Evolutionary conservation across 1,140 invertebrate species (phyloP).

Genomic region (Drosophila jambulina): DNA sequence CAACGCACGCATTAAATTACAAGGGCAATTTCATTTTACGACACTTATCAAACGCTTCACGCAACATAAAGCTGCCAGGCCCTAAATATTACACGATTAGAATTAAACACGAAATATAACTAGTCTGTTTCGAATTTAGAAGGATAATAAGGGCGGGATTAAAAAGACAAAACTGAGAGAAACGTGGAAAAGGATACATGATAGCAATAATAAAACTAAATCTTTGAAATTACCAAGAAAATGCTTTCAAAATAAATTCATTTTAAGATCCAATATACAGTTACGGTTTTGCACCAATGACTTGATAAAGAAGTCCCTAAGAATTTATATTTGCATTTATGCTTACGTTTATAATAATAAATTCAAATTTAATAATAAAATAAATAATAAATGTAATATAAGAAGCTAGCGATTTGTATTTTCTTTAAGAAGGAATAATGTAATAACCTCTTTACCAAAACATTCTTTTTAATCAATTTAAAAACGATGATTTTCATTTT

Average conservation of each 20-base stretch:
- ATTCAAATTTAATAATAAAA: no score
- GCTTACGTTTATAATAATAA: no score
- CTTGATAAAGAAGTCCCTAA: no score
- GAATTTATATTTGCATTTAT: no score
- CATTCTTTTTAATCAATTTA: background rate
- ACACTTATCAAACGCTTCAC: slow-evolving; percentile 57
- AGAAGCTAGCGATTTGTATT: no score
- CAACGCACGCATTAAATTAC: slow-evolving; percentile 27
- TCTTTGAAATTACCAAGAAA: no score
- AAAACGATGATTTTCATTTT: background rate
- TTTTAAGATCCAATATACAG: no score
- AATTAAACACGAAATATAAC: slow-evolving; percentile 9
- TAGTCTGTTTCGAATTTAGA: background rate
- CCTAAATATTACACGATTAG: slow-evolving; percentile 23
- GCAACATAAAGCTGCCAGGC: slow-evolving; percentile 45
- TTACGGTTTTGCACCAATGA: no score
- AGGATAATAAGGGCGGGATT: background rate
- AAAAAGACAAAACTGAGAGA: no score
- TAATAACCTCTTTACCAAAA: background rate
- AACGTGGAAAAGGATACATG: background rate
- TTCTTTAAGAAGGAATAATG: no score
- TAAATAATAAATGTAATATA: no score
- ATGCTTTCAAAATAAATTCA: background rate
- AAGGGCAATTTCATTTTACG: slow-evolving; percentile 51
- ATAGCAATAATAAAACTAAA: background rate